Evolutionary conservation across 2,797 vertebrate genomes (phyloP).

Genomic region (Avahi laniger): DNA sequence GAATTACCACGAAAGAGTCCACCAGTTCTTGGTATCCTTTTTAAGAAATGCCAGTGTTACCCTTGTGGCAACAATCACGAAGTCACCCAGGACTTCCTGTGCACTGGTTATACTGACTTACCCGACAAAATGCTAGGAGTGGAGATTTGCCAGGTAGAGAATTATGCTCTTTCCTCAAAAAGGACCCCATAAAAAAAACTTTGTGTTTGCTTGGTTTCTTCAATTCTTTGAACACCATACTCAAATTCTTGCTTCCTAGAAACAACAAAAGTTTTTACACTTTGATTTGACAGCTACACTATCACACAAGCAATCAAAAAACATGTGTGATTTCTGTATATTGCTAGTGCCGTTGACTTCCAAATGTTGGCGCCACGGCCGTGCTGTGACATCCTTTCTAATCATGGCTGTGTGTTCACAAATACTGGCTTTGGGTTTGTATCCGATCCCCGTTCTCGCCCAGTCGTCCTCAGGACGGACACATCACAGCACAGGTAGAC

Average conservation of each 20-base stretch:
- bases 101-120: background rate
- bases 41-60: background rate
- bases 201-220: background rate
- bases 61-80: background rate
- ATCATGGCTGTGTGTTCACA: background rate
- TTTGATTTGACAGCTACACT: background rate
- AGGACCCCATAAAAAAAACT: background rate
- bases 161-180: background rate
- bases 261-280: background rate
- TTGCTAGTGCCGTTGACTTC: background rate
- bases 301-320: background rate
- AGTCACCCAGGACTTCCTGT: background rate
- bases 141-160: background rate
- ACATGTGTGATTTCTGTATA: too few species aligned
- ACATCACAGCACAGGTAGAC: background rate
- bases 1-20: background rate
- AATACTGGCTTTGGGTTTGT: background rate
- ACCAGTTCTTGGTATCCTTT: background rate
- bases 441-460: background rate
- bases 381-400: background rate
- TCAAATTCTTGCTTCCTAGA: background rate
- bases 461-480: background rate
- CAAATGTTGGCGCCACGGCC: background rate
- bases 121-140: background rate
- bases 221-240: background rate